Conservation (phyloP, 2,888 invertebrate genomes). For the Rapana venosa region DNA sequence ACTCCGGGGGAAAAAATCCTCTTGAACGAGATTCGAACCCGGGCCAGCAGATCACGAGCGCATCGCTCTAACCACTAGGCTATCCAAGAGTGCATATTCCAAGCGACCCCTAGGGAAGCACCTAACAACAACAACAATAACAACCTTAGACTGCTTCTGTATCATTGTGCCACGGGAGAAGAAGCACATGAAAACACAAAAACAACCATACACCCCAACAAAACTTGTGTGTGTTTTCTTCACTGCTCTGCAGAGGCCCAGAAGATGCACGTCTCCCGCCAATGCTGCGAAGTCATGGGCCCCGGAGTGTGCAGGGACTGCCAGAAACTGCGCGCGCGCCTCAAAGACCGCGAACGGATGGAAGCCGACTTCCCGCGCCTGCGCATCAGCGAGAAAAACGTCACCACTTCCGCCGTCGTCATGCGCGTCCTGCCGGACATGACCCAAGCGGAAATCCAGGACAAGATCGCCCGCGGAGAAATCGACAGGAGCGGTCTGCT, state of each 20-base stretch:
- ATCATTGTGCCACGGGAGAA: too few relatives aligned
- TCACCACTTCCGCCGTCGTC: conserved; percentile 64
- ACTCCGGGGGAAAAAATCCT: too few relatives aligned
- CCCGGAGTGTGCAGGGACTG: conserved; percentile 70
- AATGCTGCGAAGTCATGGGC: conserved; percentile 67
- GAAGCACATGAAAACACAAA: too few relatives aligned
- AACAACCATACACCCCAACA: too few relatives aligned
- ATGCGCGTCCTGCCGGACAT: conserved; percentile 63
- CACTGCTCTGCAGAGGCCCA: background rate
- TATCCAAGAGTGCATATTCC: too few relatives aligned
- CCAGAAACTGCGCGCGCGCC: conserved; percentile 58
- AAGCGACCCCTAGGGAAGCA: too few relatives aligned
- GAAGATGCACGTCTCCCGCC: conserved; percentile 44
- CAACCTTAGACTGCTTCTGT: too few relatives aligned
- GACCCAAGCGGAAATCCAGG: conserved; percentile 65
- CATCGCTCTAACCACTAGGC: too few relatives aligned
- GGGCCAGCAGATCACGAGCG: too few relatives aligned
- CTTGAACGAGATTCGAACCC: too few relatives aligned
- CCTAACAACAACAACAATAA: too few relatives aligned
- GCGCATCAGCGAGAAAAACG: conserved; percentile 63
- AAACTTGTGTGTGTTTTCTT: too few relatives aligned
- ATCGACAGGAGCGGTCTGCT: conserved; percentile 56
- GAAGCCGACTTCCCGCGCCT: conserved; percentile 62
- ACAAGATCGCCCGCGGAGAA: conserved; percentile 65
- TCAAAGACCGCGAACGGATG: conserved; percentile 55